Evolutionary conservation across 2,797 vertebrate species (phyloP).

Genomic region (Chelidonichthys spinosus): DNA sequence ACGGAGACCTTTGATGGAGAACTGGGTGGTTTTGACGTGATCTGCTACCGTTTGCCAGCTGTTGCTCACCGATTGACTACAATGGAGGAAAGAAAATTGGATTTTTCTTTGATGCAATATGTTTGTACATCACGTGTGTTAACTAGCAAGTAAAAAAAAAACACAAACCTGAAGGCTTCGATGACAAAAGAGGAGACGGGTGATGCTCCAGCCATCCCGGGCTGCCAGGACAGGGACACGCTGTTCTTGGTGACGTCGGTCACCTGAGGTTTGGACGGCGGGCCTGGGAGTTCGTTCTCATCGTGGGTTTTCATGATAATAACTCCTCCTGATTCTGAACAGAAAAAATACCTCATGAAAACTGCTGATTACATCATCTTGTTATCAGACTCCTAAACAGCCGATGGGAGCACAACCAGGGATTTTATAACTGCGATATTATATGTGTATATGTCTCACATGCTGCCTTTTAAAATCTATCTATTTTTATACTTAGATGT

Average conservation of each 20-base stretch:
- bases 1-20: constrained; percentile 91
- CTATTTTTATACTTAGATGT: too few relatives aligned
- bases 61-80: constrained; percentile 98
- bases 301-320: constrained; percentile 90
- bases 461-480: too few relatives aligned
- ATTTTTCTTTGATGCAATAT: background rate
- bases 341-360: background rate
- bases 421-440: too few relatives aligned
- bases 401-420: too few relatives aligned
- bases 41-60: constrained; percentile 99
- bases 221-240: constrained; percentile 97
- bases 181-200: constrained; percentile 94
- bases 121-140: background rate
- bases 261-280: constrained; percentile 97
- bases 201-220: constrained; percentile 88
- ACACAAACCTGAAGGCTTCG: constrained; percentile 95
- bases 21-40: constrained; percentile 93
- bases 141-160: background rate
- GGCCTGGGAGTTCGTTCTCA: constrained; percentile 92
- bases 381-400: too few relatives aligned
- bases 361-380: background rate
- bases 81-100: constrained; percentile 43
- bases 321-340: constrained; percentile 88
- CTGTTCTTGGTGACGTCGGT: constrained; percentile 98
- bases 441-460: too few relatives aligned